Base-by-base conservation (phyloP, 2,888 invertebrate genomes). In the Theretra japonica region DNA sequence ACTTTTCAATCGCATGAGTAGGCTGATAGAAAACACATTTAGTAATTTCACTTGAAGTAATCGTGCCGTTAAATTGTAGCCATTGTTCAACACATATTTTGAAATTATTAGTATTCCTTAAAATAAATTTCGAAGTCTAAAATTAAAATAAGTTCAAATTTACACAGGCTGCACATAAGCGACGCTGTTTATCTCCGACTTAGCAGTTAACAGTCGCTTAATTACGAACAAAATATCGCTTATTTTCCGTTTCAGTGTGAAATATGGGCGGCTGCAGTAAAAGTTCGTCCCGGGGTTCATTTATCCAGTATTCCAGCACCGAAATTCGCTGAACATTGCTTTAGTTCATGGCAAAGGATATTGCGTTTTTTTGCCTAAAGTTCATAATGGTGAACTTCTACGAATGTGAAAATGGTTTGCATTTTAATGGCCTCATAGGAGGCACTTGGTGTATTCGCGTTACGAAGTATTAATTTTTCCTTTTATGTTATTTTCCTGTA, bases 261-360 rank as follows among this genome's bases (percentile, higher is more conserved):
- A 58, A 58, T 41, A 57, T 70, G 21, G 11, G 23, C 23, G 6
- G 48, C 62, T 17, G 62, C 21, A 65, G 65, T 21, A 65, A 65
- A 65, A 65, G 23, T 65, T 65, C 11, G 21, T 41, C 23, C 25
- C 2, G 65, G 48, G 48, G 65, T 65, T 48, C 65, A 30, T 65
- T 65, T 65, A 65, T 23, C 17, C 65, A 48, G 21, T 15, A 62
- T 21, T 23, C 17, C 65, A 48, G 21, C 21, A 62, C 33, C 21
- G n/a, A 41, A 62, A 65, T 17, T 53, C 21, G 41, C 5, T 23
- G 48, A 48, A 65, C 30, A 33, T 33, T 60, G 48, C 65, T 65
- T 65, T 65, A 65, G 48, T 62, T 62, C 21, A 21, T 33, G 2
- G 6, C 8, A 65, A 65, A 48, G 23, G 21, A 65, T 65, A 41